These are phyloP conservation scores for Phaethon lepturus DNA, from an alignment of 2,113 vertebrate genomes.

Conservation along the genomic window DNA sequence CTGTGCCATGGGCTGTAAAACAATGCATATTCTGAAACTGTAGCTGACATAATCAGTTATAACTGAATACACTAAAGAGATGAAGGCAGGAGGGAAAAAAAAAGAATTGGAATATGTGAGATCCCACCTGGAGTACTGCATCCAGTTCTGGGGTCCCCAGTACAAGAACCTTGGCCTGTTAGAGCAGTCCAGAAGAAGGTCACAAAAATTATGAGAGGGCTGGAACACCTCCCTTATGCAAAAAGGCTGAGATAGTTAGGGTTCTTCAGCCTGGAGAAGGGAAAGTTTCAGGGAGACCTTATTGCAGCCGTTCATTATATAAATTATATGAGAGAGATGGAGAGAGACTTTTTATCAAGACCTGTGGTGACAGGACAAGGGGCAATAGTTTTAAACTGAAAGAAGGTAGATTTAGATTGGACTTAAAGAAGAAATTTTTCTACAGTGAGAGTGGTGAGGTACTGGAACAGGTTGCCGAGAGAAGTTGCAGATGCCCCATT, in stretches of 20 bases:
- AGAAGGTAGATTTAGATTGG: not conserved
- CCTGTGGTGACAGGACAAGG: not conserved
- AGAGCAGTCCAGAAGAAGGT: not conserved
- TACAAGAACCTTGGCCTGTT: not conserved
- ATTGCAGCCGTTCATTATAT: not conserved
- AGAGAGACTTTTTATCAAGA: not conserved
- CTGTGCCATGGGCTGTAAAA: not conserved
- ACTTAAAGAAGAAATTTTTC: not conserved
- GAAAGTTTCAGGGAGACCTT: accelerated
- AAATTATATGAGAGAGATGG: not conserved
- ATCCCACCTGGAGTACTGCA: not conserved
- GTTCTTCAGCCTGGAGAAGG: not conserved
- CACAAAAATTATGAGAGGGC: not conserved
- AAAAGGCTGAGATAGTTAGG: not conserved
- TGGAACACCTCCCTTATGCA: not conserved
- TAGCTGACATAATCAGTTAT: not conserved
- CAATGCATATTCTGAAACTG: not conserved
- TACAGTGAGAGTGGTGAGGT: not conserved
- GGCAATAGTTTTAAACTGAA: not conserved
- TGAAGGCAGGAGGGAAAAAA: not conserved
- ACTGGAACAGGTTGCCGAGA: not conserved
- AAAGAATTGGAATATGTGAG: not conserved
- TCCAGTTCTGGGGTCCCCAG: not conserved
- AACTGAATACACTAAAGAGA: not conserved
- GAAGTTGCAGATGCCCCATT: not conserved